Percentiles rank a stretch among this genome's conserved stretches.
These are phyloP conservation scores for Actinostola sp. DNA, from an alignment of 92 coral and sea anemone genomes.

Conservation along the genomic window DNA sequence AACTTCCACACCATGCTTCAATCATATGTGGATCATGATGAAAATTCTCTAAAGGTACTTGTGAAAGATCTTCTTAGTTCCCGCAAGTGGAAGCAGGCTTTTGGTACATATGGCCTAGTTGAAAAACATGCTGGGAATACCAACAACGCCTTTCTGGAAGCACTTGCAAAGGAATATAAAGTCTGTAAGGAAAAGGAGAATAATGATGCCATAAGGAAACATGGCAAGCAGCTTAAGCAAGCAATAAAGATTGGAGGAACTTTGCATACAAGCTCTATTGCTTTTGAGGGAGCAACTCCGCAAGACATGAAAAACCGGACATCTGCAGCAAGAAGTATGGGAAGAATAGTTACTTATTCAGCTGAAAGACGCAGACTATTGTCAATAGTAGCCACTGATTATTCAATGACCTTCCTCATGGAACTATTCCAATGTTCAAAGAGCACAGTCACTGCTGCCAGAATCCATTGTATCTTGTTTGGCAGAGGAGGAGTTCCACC, in stretches of 20 bases:
- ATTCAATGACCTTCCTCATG: constrained; percentile 22
- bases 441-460: constrained; percentile 49
- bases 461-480: constrained; percentile 47
- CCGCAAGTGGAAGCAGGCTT: too few relatives aligned
- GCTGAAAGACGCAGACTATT: constrained; percentile 41
- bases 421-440: constrained; percentile 35
- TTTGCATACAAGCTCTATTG: constrained; percentile 14
- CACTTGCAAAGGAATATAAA: constrained; percentile 37
- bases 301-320: constrained; percentile 15
- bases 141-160: constrained; percentile 13
- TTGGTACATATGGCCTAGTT: too few relatives aligned
- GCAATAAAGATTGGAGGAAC: constrained; percentile 28
- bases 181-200: constrained; percentile 39
- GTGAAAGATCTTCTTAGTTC: too few relatives aligned
- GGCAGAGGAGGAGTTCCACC: constrained; percentile 59
- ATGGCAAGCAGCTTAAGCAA: constrained; percentile 29
- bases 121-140: too few relatives aligned
- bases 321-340: constrained; percentile 32
- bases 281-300: constrained; percentile 20
- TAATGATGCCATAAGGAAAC: constrained; percentile 7
- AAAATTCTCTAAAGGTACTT: too few relatives aligned
- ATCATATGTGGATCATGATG: too few relatives aligned
- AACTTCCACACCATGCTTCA: too few relatives aligned
- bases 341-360: constrained; percentile 2
- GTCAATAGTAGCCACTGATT: constrained; percentile 36